Evolutionary conservation across 2,888 invertebrate genomes (phyloP).

Genomic region (Norana najaformis): DNA sequence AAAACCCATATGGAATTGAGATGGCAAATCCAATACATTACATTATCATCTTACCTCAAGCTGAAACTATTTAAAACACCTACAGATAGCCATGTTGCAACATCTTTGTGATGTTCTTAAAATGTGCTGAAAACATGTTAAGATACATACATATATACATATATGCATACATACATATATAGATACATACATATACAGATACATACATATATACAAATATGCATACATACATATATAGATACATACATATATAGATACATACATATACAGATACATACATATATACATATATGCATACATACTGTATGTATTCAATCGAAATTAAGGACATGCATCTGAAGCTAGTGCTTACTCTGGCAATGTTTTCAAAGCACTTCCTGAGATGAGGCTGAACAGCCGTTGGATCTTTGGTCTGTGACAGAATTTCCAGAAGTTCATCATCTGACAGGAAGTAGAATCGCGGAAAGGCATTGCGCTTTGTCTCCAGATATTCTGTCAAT

Average conservation of each 20-base stretch:
- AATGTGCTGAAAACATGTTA: not conserved
- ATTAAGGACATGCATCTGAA: not conserved
- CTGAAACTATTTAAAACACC: not conserved
- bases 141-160: not conserved
- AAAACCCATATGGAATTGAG: not conserved
- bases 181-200: too few relatives aligned
- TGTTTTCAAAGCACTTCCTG: conserved; percentile 82
- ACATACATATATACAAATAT: not conserved
- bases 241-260: not conserved
- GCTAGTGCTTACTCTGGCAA: conserved; percentile 67
- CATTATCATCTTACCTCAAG: not conserved
- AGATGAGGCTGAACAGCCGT: conserved; percentile 69
- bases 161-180: not conserved
- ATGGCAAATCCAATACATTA: not conserved
- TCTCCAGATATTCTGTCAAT: conserved; percentile 63
- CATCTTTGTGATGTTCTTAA: not conserved
- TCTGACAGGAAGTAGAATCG: conserved; percentile 64
- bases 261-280: not conserved
- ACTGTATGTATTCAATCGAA: not conserved
- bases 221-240: not conserved
- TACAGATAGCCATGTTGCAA: too few relatives aligned
- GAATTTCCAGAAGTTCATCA: conserved; percentile 63
- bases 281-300: not conserved
- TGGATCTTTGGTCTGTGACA: conserved; percentile 64
- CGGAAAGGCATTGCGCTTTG: conserved; percentile 66